Evolutionary conservation across 2,888 invertebrate species (phyloP), one percentile per base, ranked within the genome.

Genomic region (Spisula solida): DNA sequence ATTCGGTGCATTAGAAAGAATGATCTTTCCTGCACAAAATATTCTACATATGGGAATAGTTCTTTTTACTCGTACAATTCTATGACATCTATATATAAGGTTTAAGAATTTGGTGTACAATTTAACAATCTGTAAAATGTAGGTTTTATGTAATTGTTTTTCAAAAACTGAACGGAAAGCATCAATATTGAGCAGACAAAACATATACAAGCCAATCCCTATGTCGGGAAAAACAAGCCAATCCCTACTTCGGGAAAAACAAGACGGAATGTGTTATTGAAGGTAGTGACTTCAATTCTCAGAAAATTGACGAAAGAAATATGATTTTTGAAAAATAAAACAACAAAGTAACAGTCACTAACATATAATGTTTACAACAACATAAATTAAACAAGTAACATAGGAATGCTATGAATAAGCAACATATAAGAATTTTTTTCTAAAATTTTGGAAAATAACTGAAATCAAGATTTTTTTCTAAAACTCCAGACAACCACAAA

Each of bases 331-430:
- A 75, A 75, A 75, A 75, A 18, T 31, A 75, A 31, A 75, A 75
- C 75, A 75, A 75, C 75, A 31, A 18, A 18, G 14, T 75, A 75
- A 75, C 75, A 75, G 31, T 75, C 75, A 75, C 18, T 75, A 75
- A 75, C 75, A 75, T 31, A 34, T 25, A 66, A 25, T 66, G 34
- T 75, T 75, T 31, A 70, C 31, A 75, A 75, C 75, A 75, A 75
- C 34, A 75, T 75, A 75, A 75, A 75, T 75, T 34, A 75, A 75
- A 75, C 29, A 34, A 0, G 31, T 31, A 75, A 75, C 75, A 75
- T 18, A 75, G 31, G 31, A 75, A 75, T 75, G 75, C 31, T 16
- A 75, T 75, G 34, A 75, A 75, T 34, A 34, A 75, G 34, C 14
- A 1, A 75, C n/a, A 25, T 25, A 1, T 51, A 51, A 16, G 12